Evolutionary conservation across 2,797 vertebrate species (phyloP), one percentile per base, ranked within the genome.

Genomic region (Mus caroli): DNA sequence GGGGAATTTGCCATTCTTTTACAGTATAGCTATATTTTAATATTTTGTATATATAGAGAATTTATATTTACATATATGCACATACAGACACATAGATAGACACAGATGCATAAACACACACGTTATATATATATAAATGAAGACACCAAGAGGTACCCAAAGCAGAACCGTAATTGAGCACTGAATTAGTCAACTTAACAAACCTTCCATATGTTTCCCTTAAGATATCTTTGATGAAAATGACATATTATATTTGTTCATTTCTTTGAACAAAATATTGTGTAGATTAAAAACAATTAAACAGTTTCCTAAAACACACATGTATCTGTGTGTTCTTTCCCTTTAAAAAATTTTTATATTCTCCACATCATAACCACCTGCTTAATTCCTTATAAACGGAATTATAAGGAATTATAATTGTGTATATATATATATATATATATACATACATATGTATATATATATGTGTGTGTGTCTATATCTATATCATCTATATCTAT

Each of bases 251-350:
- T 87, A 86, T 87, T 82, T 40, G 58, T 50, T 20, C 40, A 11
- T 67, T 83, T 95, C 96, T 9, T 84, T 26, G 87, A 24, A 43
- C 0, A 87, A 89, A 79, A 75, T 24, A 64, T 10, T 79, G 43
- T 73, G 71, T 37, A 94, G 7, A 3, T 60, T 94, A 34, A 26
- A 64, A 90, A 84, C 80, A 64, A 67, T 82, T 40, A 82, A 80
- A 80, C 9, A 1, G 6, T 4, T 77, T 67, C 78, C 17, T 50
- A 78, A 15, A 73, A 24, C 1, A 69, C 15, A 69, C 67, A 69
- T 15, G 1, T 6, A n/a, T n/a, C 1, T 71, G 34, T 71, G 64
- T 67, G 64, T 71, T 37, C 69, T 71, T 71, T 37, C 17, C 17
- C n/a, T 20, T 71, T 71, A 20, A 4, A 37, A 69, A 37, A 9